Conservation (phyloP, 92 coral and sea anemone species). For the Pocillopora meandrina region DNA sequence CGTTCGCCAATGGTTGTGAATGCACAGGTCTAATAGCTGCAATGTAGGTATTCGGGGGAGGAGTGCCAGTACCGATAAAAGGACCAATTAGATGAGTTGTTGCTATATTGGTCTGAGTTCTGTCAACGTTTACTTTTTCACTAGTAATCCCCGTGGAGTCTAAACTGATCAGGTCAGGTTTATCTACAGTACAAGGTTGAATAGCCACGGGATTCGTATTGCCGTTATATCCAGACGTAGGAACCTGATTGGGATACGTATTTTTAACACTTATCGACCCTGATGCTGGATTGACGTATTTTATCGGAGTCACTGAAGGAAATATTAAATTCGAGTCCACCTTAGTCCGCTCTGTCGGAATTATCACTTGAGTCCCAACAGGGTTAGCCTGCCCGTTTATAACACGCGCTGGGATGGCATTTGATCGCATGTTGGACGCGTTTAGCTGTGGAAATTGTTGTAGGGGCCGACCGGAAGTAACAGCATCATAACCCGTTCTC, state of each 20-base stretch:
- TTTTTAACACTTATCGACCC: neutral
- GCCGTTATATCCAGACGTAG: neutral
- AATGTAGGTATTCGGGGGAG: slow-evolving; percentile 32
- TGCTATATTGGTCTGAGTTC: slow-evolving; percentile 8
- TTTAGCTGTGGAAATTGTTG: slow-evolving; percentile 5
- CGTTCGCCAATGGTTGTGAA: slow-evolving; percentile 1
- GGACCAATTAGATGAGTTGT: slow-evolving; percentile 35
- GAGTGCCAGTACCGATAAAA: slow-evolving; percentile 15
- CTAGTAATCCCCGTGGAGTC: neutral
- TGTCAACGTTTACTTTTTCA: neutral
- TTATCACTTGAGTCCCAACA: neutral
- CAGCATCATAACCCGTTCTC: slow-evolving; percentile 24
- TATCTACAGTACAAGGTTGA: slow-evolving; percentile 18
- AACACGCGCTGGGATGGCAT: slow-evolving; percentile 16
- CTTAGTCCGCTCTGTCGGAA: neutral
- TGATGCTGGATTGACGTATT: slow-evolving; percentile 1
- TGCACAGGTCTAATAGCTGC: slow-evolving; percentile 24
- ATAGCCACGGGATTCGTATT: neutral
- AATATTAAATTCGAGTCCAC: slow-evolving; percentile 34
- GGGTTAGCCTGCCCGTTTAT: slow-evolving; percentile 32
- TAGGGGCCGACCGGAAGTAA: slow-evolving; percentile 5
- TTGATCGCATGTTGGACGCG: neutral
- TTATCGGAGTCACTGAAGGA: slow-evolving; percentile 20
- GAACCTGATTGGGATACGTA: neutral
- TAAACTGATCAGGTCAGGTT: neutral